Conservation (phyloP, 30 jellyfish, hydroid and myxozoan genomes). For the Turritopsis dohrnii region DNA sequence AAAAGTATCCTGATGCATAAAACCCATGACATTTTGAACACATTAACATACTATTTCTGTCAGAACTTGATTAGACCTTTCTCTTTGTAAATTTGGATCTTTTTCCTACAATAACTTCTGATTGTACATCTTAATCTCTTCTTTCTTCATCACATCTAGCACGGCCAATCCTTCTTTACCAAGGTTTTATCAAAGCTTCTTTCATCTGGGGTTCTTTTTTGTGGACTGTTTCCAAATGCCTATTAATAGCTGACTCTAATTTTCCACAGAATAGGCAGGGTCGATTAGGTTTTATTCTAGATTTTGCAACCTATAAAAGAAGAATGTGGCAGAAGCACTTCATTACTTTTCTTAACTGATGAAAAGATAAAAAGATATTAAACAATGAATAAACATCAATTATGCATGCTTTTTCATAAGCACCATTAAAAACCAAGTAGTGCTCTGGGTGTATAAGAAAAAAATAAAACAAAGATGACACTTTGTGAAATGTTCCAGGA, state of each 20-base stretch:
- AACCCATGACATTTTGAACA: neutral
- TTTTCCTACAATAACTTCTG: neutral
- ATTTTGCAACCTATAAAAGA: neutral
- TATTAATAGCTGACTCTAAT: neutral
- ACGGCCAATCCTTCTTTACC: neutral
- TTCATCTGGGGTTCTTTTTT: neutral
- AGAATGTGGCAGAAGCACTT: too few relatives aligned
- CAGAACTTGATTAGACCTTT: neutral
- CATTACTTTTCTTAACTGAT: too few relatives aligned
- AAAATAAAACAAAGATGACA: too few relatives aligned
- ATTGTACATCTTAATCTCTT: neutral
- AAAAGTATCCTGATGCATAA: neutral
- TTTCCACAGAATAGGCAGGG: conserved; percentile 3
- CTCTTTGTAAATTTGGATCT: neutral
- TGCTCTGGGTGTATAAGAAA: too few relatives aligned
- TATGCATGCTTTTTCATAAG: too few relatives aligned
- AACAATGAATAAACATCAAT: too few relatives aligned
- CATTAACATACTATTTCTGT: neutral
- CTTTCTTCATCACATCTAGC: neutral
- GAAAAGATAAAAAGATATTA: too few relatives aligned
- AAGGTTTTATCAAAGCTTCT: neutral
- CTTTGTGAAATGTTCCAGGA: too few relatives aligned
- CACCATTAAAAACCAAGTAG: too few relatives aligned
- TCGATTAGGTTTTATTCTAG: neutral
- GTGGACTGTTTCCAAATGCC: conserved; percentile 3